These are phyloP conservation scores for Empidonax traillii DNA, from an alignment of 2,113 vertebrate species.

Conservation along the genomic window DNA sequence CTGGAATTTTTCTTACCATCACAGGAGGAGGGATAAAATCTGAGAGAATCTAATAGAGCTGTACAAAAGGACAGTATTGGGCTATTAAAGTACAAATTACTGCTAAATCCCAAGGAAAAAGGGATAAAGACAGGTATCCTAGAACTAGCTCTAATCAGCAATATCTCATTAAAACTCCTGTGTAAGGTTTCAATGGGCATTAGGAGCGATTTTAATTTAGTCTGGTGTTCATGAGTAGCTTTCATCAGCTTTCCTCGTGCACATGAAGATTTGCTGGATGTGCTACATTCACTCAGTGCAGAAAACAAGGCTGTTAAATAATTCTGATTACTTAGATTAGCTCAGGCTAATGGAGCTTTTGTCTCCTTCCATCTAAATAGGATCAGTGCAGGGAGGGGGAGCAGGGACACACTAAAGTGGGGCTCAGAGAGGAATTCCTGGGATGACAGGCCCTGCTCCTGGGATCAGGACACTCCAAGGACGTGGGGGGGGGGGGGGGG, in stretches of 20 bases:
- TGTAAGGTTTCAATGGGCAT: neutral
- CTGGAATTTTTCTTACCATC: neutral
- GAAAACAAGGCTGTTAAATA: neutral
- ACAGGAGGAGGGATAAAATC: neutral
- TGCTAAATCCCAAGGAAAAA: neutral
- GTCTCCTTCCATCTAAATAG: neutral
- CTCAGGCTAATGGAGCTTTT: conserved; percentile 12
- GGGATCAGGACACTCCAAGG: neutral
- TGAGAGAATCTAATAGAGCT: neutral
- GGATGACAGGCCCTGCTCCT: neutral
- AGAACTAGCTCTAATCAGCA: neutral
- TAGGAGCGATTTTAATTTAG: neutral
- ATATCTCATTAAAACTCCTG: neutral
- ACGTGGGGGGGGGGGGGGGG: neutral
- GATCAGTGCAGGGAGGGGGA: neutral
- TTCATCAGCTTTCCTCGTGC: neutral
- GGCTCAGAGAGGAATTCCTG: neutral
- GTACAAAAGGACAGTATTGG: neutral
- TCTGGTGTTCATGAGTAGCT: neutral
- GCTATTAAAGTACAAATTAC: conserved; percentile 12
- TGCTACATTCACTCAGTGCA: neutral
- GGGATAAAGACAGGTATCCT: neutral
- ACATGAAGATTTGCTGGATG: too few relatives aligned
- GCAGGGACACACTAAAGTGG: neutral
- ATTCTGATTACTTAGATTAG: neutral